Conservation (phyloP, 2,113 vertebrate genomes). For the Cercocebus atys region DNA sequence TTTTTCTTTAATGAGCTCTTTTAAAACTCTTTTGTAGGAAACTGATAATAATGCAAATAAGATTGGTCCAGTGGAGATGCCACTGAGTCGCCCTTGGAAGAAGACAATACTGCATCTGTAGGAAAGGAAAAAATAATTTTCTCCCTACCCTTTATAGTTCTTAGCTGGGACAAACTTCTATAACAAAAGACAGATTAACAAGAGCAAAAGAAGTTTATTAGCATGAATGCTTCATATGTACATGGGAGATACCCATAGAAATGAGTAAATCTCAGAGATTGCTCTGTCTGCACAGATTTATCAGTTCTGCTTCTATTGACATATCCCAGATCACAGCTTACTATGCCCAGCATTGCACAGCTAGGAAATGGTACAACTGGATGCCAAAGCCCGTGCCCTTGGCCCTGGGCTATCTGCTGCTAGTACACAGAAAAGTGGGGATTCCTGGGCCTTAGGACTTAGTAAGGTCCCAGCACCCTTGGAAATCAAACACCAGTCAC, state of each 20-base stretch:
- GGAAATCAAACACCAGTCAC: background rate
- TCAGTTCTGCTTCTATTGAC: background rate
- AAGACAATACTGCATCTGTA: background rate
- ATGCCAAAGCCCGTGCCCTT: background rate
- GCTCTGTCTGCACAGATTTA: background rate
- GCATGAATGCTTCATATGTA: fast-evolving
- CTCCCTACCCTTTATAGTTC: background rate
- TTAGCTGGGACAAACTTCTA: background rate
- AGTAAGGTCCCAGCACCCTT: background rate
- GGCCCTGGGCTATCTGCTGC: background rate
- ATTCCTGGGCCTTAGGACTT: background rate
- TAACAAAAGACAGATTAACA: background rate
- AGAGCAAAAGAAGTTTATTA: background rate
- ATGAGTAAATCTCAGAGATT: background rate
- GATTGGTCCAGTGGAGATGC: no score
- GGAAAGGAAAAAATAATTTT: background rate
- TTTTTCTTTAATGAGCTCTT: background rate
- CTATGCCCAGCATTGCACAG: no score
- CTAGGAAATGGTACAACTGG: background rate
- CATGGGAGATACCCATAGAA: background rate
- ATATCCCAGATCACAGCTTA: background rate
- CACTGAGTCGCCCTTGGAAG: background rate
- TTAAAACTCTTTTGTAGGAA: background rate
- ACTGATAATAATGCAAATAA: background rate
- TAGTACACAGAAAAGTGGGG: background rate